Base-by-base conservation (phyloP, 2,888 invertebrate species). In the Epinotia bilunana region DNA sequence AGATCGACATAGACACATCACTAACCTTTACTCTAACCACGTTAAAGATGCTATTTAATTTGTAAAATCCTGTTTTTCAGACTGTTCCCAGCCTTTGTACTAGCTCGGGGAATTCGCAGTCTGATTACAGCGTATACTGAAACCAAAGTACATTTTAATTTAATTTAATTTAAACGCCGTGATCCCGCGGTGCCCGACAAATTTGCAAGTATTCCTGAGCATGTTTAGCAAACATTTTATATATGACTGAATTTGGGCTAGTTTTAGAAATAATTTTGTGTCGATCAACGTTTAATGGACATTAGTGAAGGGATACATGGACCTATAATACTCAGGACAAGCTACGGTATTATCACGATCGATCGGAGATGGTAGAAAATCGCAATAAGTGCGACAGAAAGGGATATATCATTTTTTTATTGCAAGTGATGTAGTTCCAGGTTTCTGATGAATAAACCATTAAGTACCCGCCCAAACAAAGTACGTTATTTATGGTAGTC, bases 21-120 rank as follows among this genome's bases (percentile, higher is more conserved):
- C 49, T 64, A 43, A 62, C 62, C 69, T 64, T 69, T 61, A 55
- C 77, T 77, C 63, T 70, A 79, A 78, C 78, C 74, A 77, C 76
- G 77, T 79, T 78, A 78, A 79, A 77, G 78, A 78, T 74, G 77
- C 76, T 81, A 80, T 80, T 80, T 81, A 79, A 81, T 80, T 81
- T 79, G 79, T 77, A 72, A 75, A 77, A 74, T 72, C 69, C 53
- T 62, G 62, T 72, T 61, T 77, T 77, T 73, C 72, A 61, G 72
- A 33, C 67, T 46, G 28, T 68, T 23, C 67, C 20, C 16, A 58
- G 68, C 68, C 60, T 69, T 60, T 69, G 46, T 60, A 23, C n/a
- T n/a, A n/a, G 23, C 58, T n/a, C 28, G 2, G 69, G 57, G 43
- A 43, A n/a, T 58, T n/a, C 12, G 20, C 5, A n/a, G 58, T 6